Evolutionary conservation across 1,140 invertebrate genomes (phyloP).

Genomic region (Plutomurus gul): DNA sequence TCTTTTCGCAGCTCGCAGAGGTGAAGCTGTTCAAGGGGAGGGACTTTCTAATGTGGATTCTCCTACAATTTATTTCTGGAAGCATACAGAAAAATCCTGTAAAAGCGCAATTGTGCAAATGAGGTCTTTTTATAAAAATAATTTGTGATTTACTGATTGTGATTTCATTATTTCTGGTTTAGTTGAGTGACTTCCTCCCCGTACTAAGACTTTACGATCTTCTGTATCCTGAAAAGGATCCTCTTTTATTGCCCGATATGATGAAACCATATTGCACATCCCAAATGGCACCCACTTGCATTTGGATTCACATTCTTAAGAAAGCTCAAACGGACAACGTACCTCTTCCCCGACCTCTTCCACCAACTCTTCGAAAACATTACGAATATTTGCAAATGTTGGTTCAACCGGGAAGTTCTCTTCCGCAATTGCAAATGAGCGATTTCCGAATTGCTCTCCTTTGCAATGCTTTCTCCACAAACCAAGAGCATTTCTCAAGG

Average conservation of each 20-base stretch:
- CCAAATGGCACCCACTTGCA: conserved; percentile 91
- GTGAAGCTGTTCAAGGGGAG: conserved; percentile 83
- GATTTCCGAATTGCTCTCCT: conserved; percentile 73
- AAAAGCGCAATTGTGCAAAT: conserved; percentile 55
- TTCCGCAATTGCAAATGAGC: conserved; percentile 47
- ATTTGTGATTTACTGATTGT: background rate
- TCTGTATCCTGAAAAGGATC: conserved; percentile 81
- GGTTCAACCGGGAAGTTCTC: conserved; percentile 42
- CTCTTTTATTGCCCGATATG: conserved; percentile 85
- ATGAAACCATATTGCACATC: conserved; percentile 83
- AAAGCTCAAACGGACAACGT: conserved; percentile 82
- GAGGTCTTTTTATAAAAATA: background rate
- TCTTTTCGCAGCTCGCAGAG: conserved; percentile 69
- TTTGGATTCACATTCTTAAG: conserved; percentile 94
- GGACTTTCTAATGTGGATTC: conserved; percentile 95
- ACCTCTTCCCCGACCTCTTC: conserved; percentile 77
- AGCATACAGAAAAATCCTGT: conserved; percentile 93
- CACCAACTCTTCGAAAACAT: conserved; percentile 80
- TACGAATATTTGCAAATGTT: conserved; percentile 67
- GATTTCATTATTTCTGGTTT: too few species aligned
- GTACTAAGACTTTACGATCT: conserved; percentile 90
- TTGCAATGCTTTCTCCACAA: conserved; percentile 92
- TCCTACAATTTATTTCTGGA: conserved; percentile 95
- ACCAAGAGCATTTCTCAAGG: conserved; percentile 76
- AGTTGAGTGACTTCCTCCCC: conserved; percentile 84